Evolutionary conservation across 2,797 vertebrate genomes (phyloP).

Genomic region (Esox lucius): DNA sequence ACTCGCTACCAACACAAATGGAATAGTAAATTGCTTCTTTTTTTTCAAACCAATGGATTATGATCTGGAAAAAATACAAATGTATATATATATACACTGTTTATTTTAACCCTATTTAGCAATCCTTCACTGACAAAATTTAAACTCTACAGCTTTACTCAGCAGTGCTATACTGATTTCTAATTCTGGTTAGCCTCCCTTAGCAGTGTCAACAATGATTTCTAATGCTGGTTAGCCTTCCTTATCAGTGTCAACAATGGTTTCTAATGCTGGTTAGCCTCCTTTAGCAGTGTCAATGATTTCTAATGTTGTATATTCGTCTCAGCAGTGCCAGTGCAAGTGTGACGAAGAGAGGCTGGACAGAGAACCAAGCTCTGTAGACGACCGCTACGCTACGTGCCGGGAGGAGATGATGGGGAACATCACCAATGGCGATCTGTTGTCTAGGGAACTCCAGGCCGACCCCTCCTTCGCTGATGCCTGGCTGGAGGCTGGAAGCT

Average conservation of each 20-base stretch:
- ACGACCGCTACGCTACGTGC: slow-evolving; percentile 67
- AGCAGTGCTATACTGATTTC: not conserved
- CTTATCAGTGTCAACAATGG: not conserved
- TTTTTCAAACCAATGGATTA: no score
- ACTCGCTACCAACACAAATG: no score
- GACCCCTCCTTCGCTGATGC: slow-evolving; percentile 45
- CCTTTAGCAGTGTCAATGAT: not conserved
- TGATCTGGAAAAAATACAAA: no score
- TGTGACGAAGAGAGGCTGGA: slow-evolving; percentile 37
- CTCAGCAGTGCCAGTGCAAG: slow-evolving; percentile 4
- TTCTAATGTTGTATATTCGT: not conserved
- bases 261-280: not conserved
- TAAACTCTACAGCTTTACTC: not conserved
- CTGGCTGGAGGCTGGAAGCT: slow-evolving; percentile 14
- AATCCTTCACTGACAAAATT: not conserved
- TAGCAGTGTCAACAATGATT: not conserved
- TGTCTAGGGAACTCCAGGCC: slow-evolving; percentile 37
- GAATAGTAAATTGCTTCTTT: no score
- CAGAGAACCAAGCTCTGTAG: slow-evolving; percentile 61
- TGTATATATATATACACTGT: no score
- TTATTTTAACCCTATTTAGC: not conserved
- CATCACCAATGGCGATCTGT: slow-evolving; percentile 27
- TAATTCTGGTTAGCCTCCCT: not conserved
- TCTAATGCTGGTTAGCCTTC: not conserved
- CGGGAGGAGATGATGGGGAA: slow-evolving; percentile 55